Percentiles rank a stretch among this genome's conserved stretches.
phyloP scores from a whole-genome alignment of 2,113 vertebrate species.

The Vireo altiloquus region DNA sequence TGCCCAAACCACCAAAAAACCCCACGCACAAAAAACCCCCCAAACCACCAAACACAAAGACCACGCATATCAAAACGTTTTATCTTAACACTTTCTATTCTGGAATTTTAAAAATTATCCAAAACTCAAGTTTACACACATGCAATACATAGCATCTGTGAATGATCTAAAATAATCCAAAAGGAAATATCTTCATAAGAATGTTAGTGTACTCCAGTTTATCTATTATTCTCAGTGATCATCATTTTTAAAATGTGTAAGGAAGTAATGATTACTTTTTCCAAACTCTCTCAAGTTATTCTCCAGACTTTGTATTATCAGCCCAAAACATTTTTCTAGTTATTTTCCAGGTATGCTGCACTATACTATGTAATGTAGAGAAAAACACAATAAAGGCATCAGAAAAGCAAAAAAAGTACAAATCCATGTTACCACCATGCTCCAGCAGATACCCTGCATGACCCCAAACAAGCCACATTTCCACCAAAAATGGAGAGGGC shows the following conservation, averaged over 20 bases:
- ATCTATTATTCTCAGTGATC: background rate
- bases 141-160: background rate
- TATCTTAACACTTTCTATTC: background rate
- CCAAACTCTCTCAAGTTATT: background rate
- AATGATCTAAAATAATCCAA: background rate
- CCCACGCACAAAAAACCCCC: background rate
- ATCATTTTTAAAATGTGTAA: background rate
- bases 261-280: background rate
- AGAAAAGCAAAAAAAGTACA: background rate
- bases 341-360: background rate
- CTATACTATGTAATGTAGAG: background rate
- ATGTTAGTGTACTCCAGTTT: background rate
- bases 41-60: background rate
- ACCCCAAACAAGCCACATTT: background rate
- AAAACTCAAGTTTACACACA: background rate
- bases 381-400: background rate
- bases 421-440: background rate
- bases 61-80: background rate
- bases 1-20: background rate
- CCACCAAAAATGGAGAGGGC: constrained; percentile 16
- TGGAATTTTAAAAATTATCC: constrained; percentile 8
- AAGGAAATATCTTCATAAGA: background rate
- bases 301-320: background rate
- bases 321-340: background rate
- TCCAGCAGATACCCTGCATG: background rate